Conservation (phyloP, 2,113 vertebrate genomes). For the Elaphurus davidianus region DNA sequence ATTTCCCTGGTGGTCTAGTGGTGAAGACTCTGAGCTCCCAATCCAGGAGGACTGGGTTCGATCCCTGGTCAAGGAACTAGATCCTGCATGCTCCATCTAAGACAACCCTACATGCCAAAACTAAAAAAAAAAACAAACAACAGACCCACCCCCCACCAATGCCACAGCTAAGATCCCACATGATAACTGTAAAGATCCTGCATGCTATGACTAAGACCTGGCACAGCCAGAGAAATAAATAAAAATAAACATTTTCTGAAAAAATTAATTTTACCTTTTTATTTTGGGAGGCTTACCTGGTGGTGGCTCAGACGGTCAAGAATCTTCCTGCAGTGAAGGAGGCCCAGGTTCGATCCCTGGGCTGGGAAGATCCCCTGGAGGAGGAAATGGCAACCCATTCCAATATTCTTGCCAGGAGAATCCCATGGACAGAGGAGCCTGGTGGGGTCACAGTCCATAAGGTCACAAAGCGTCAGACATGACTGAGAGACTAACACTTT, state of each 20-base stretch:
- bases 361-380: not conserved
- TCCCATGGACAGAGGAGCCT: not conserved
- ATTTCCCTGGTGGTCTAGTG: not conserved
- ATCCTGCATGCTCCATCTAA: not conserved
- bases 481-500: not conserved
- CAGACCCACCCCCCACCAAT: not conserved
- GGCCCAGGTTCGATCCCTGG: not conserved
- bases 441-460: not conserved
- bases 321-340: not conserved
- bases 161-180: not conserved
- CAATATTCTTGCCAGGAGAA: not conserved
- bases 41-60: not conserved
- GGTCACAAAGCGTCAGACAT: fast-evolving
- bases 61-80: not conserved
- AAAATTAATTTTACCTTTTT: not conserved
- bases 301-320: not conserved
- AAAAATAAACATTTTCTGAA: not conserved
- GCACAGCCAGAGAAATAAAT: not conserved
- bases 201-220: not conserved
- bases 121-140: not conserved
- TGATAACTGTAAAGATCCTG: not conserved
- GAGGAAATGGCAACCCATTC: not conserved
- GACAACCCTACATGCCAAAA: not conserved
- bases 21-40: not conserved
- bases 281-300: not conserved